Base-by-base conservation (phyloP, 2,113 vertebrate species). In the Eurypyga helias region DNA sequence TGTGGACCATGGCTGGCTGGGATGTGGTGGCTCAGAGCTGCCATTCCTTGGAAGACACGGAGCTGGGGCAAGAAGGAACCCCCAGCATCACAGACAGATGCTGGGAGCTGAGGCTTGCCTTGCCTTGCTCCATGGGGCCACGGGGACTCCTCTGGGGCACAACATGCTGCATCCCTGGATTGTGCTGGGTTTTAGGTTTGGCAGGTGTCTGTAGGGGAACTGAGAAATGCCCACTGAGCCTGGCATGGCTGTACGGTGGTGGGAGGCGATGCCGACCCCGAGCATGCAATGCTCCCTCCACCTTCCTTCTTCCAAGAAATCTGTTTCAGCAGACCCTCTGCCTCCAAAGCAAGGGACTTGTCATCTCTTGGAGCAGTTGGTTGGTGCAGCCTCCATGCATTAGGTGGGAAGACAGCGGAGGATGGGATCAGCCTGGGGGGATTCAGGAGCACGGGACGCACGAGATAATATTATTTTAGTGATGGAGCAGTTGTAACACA, bases 201-300 rank as follows among this genome's bases (percentile, higher is more conserved):
- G 9, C 0, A 2, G n/a, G 9, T 29, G 24, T 65, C n/a, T 61
- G 7, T 4, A 9, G 6, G 6, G 17, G 6, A 8, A 38, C 29
- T 64, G 51, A 52, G 65, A 38, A 85, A 72, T 19, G 24, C 17
- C 12, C 34, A 75, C 78, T 71, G 70, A 80, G 33, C 20, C 17
- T 48, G 24, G 13, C 0, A 0, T 66, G 38, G 48, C 78, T 8
- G 0, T 19, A 43, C 5, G 1, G 36, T 36, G 31, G 58, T 61
- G 49, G 45, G 26, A 79, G 23, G 72, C 0, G 0, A 12, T 83
- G 34, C 66, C 61, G 26, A 48, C 57, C 28, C 0, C 0, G 60
- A 34, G 11, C 2, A 1, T 80, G 45, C 61, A 43, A 20, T 0
- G 0, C 26, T 94, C 19, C 64, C 38, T 48, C 17, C 41, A 7